Percentiles rank a stretch among this genome's conserved stretches.
These are phyloP conservation scores for Noctuana brunneofusca DNA, from an alignment of 2,888 invertebrate species.

Conservation along the genomic window DNA sequence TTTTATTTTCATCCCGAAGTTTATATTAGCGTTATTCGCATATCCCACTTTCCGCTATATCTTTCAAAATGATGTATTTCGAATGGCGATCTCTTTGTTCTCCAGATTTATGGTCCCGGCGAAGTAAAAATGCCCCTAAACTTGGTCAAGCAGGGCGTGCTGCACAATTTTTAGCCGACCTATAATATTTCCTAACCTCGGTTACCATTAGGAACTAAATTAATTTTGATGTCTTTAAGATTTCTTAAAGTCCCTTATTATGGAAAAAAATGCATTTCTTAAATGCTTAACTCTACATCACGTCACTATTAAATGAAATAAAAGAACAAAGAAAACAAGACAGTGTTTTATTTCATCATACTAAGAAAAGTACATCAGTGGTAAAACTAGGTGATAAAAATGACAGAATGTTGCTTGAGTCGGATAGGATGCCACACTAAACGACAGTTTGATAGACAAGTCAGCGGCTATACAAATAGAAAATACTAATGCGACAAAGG, in stretches of 20 bases:
- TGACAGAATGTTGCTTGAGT: neutral
- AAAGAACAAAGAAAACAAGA: too few relatives aligned
- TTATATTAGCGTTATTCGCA: conserved; percentile 26
- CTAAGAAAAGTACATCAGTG: neutral
- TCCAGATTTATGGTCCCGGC: conserved; percentile 29
- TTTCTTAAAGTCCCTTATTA: too few relatives aligned
- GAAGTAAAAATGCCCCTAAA: conserved; percentile 30
- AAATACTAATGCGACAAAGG: neutral
- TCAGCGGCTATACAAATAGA: neutral
- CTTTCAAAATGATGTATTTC: conserved; percentile 34
- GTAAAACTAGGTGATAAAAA: conserved; percentile 5
- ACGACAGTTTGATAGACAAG: conserved; percentile 13
- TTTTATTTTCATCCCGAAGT: conserved; percentile 26
- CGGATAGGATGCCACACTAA: neutral
- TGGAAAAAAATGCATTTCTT: too few relatives aligned
- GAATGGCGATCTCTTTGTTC: conserved; percentile 33
- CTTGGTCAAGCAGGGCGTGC: conserved; percentile 16
- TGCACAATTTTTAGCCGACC: conserved; percentile 1
- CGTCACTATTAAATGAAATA: too few relatives aligned
- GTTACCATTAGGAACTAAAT: too few relatives aligned
- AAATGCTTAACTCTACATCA: too few relatives aligned
- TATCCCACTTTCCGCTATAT: conserved; percentile 27
- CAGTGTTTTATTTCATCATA: neutral
- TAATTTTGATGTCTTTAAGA: too few relatives aligned
- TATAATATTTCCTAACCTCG: too few relatives aligned